Conservation (phyloP, 2,113 vertebrate genomes). For the Carollia perspicillata region DNA sequence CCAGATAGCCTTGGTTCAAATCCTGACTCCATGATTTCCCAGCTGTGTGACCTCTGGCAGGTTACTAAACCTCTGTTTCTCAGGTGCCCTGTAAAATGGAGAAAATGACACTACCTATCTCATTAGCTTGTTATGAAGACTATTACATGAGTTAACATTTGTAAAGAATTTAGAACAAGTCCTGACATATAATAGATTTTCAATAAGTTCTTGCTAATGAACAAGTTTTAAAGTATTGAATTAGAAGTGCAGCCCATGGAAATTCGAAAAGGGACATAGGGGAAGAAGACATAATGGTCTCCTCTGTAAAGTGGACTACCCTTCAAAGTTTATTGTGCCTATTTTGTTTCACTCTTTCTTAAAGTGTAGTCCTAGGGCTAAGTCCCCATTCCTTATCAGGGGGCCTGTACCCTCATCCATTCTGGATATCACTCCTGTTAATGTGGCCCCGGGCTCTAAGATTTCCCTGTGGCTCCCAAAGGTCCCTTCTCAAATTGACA, state of each 20-base stretch:
- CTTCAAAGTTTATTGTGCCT: not conserved
- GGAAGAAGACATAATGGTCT: not conserved
- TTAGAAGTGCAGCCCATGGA: not conserved
- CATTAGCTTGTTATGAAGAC: not conserved
- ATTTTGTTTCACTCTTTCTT: slow-evolving; percentile 19
- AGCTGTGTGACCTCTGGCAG: slow-evolving; percentile 29
- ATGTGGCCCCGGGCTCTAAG: not conserved
- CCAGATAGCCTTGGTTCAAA: not conserved
- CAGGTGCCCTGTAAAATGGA: not conserved
- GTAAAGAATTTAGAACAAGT: not conserved
- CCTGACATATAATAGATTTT: not conserved
- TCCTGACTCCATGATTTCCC: not conserved
- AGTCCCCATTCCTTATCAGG: not conserved
- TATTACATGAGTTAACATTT: slow-evolving; percentile 15
- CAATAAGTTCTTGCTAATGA: not conserved
- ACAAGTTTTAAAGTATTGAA: not conserved
- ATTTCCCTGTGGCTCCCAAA: not conserved
- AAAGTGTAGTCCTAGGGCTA: not conserved
- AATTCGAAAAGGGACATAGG: not conserved
- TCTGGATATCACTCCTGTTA: not conserved
- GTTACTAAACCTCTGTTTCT: slow-evolving; percentile 31
- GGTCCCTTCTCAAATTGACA: not conserved
- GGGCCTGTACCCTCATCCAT: not conserved
- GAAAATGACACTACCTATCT: not conserved
- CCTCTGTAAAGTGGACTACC: not conserved